Conservation (phyloP, 2,113 vertebrate species). For the Rallus limicola region DNA sequence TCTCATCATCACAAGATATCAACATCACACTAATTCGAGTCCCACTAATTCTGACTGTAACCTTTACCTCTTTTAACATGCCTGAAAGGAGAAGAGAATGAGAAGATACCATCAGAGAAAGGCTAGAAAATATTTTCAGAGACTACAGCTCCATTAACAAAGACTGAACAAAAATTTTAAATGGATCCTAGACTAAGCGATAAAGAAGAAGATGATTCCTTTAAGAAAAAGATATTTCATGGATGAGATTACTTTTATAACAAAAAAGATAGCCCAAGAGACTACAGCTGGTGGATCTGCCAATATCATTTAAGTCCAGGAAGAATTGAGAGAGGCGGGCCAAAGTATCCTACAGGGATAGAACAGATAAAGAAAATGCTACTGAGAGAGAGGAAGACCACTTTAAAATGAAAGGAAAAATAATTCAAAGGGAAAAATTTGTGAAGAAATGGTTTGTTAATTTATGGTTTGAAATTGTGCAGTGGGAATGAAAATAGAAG, state of each 20-base stretch:
- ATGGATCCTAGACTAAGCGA: not conserved
- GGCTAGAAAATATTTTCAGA: not conserved
- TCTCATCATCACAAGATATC: not conserved
- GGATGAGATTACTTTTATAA: not conserved
- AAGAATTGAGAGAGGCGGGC: not conserved
- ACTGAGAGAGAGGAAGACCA: not conserved
- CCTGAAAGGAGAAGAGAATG: not conserved
- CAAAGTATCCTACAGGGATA: not conserved
- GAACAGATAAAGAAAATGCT: not conserved
- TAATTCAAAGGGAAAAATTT: not conserved
- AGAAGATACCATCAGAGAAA: not conserved
- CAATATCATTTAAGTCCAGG: not conserved
- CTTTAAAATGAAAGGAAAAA: not conserved
- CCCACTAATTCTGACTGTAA: not conserved
- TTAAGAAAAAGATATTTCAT: not conserved
- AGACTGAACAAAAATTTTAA: not conserved
- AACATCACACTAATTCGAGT: not conserved
- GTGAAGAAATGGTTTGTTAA: not conserved
- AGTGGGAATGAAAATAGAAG: not conserved
- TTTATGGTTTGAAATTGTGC: not conserved
- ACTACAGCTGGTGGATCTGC: not conserved
- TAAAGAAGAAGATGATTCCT: not conserved
- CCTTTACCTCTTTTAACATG: not conserved
- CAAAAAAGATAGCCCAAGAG: not conserved
- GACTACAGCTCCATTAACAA: not conserved